Evolutionary conservation across 2,888 invertebrate species (phyloP), one percentile per base, ranked within the genome.

Genomic region (Machimus rusticus): DNA sequence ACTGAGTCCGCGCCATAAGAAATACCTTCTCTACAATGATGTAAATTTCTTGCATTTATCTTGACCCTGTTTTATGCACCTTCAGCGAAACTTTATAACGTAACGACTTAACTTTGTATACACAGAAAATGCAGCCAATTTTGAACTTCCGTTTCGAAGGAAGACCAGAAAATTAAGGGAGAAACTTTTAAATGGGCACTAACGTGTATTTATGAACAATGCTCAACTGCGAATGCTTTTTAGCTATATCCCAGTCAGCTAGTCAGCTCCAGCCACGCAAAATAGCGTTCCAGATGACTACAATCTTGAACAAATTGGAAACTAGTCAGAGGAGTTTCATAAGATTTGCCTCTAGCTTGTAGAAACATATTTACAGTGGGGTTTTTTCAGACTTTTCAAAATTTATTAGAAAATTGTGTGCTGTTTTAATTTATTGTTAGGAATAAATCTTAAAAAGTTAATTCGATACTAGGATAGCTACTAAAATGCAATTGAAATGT

Each of bases 51-150:
- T 28, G 66, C 66, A 82, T 82, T 82, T 82, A 82, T 82, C 82
- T 82, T 82, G 82, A 82, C 82, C 82, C 82, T 82, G 82, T 82
- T 82, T 82, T 82, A 82, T 82, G 82, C 82, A 82, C 66, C 82
- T 82, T 82, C 66, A 82, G 82, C 82, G 14, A 82, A 82, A 82
- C 82, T 82, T 82, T 82, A 82, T 37, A 82, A 82, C 66, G 66
- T 82, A 82, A 82, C 82, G 82, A 82, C 82, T 82, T 57, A 82
- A 82, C 82, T 82, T 82, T 82, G 57, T 82, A 57, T 82, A 82
- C 82, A 82, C 37, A 82, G 82, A 82, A 82, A 82, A 82, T 82
- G 82, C 82, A 82, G 66, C 82, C 82, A 82, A 82, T 82, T 82
- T 82, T 82, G 82, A 82, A 57, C n/a, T 82, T 82, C 37, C 57